phyloP scores from a whole-genome alignment of 1,140 invertebrate species.

The Belonocnema kinseyi region DNA sequence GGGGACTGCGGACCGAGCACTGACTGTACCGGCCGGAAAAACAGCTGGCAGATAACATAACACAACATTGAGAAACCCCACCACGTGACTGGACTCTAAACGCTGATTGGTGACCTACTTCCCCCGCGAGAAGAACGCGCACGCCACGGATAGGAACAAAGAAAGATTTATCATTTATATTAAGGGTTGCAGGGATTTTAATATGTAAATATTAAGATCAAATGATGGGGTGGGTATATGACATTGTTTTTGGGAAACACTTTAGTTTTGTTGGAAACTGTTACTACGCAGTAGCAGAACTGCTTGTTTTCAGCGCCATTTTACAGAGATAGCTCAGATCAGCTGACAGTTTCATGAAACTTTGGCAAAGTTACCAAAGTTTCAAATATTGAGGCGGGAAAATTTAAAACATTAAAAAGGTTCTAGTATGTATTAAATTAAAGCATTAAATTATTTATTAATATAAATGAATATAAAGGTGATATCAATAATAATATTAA shows the following conservation, averaged over 20 bases:
- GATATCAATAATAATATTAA: too few species aligned
- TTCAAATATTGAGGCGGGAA: too few species aligned
- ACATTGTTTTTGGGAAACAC: too few species aligned
- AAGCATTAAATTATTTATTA: too few species aligned
- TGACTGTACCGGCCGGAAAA: constrained; percentile 66
- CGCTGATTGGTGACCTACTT: constrained; percentile 61
- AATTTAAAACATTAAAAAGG: too few species aligned
- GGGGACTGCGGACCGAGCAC: constrained; percentile 37
- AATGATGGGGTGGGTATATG: too few species aligned
- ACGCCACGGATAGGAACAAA: constrained; percentile 32
- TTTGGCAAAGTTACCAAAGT: too few species aligned
- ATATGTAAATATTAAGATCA: constrained; percentile 28
- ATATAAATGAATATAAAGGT: too few species aligned
- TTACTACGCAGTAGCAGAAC: neutral
- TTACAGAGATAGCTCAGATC: constrained; percentile 50
- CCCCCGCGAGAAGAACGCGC: neutral
- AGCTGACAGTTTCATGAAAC: constrained; percentile 43
- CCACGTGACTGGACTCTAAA: constrained; percentile 65
- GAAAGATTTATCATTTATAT: constrained; percentile 35
- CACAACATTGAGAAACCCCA: constrained; percentile 68
- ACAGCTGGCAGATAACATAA: constrained; percentile 79
- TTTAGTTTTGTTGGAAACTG: neutral
- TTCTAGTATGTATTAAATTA: too few species aligned
- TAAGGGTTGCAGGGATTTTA: constrained; percentile 54
- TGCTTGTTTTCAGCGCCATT: constrained; percentile 23